Conservation (phyloP, 2,797 vertebrate species). For the Gorsachius magnificus region DNA sequence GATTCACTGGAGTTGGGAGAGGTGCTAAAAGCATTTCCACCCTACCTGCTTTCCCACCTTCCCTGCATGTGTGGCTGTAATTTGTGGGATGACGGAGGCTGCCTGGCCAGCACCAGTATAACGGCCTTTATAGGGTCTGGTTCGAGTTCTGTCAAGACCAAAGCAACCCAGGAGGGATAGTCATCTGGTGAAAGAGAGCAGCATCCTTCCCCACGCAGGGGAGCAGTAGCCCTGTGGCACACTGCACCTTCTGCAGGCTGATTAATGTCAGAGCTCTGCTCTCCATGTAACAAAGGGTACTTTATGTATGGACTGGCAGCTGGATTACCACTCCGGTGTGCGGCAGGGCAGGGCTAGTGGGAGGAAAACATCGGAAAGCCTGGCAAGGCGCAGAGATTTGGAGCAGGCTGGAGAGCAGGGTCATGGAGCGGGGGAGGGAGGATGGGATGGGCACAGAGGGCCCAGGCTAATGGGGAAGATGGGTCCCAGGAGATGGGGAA, state of each 20-base stretch:
- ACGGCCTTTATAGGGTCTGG: background rate
- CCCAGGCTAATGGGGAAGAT: background rate
- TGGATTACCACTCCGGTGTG: background rate
- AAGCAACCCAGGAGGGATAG: background rate
- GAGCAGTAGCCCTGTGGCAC: background rate
- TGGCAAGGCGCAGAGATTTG: background rate
- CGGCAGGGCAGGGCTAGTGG: background rate
- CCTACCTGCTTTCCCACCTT: background rate
- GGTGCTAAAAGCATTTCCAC: background rate
- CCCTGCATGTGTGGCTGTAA: background rate
- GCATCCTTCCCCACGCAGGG: background rate
- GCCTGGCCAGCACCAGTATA: background rate
- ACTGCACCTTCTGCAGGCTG: background rate
- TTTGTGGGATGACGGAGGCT: background rate
- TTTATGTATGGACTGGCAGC: background rate
- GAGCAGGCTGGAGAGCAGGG: background rate
- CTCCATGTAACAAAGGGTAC: background rate
- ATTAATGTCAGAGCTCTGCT: background rate
- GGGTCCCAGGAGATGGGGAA: background rate
- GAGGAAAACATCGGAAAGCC: background rate
- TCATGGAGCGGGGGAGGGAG: background rate
- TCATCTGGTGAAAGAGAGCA: background rate
- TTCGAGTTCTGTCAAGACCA: background rate
- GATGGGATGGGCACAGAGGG: background rate
- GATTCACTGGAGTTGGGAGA: background rate